Conservation (phyloP, 2,888 invertebrate genomes). For the Pecten maximus region DNA sequence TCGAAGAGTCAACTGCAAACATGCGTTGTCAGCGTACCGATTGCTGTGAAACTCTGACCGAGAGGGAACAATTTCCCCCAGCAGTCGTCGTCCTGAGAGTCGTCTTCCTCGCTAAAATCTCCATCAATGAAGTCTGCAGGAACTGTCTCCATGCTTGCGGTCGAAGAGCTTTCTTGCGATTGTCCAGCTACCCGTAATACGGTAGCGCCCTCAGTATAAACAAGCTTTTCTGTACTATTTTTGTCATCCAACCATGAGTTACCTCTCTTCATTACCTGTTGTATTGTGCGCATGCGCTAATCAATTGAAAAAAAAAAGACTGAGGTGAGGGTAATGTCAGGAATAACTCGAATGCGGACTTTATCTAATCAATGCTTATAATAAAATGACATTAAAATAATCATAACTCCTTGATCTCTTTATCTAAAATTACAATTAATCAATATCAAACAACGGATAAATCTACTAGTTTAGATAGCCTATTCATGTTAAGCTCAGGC, state of each 20-base stretch:
- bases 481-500: too few relatives aligned
- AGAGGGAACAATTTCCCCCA: constrained; percentile 80
- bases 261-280: not conserved
- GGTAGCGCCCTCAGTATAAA: not conserved
- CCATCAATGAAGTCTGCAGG: constrained; percentile 76
- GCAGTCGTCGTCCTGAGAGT: constrained; percentile 56
- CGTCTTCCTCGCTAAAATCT: constrained; percentile 73
- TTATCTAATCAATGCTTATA: too few relatives aligned
- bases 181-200: not conserved
- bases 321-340: not conserved
- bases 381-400: too few relatives aligned
- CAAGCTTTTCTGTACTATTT: constrained; percentile 26
- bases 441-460: too few relatives aligned
- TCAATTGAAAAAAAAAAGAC: not conserved
- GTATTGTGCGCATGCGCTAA: not conserved
- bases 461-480: too few relatives aligned
- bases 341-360: not conserved
- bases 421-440: too few relatives aligned
- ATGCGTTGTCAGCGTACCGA: constrained; percentile 63
- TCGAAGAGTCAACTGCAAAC: not conserved
- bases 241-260: constrained; percentile 12
- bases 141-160: constrained; percentile 71
- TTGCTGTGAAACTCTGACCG: constrained; percentile 74
- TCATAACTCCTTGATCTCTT: too few relatives aligned
- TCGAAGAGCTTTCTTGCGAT: constrained; percentile 6